Evolutionary conservation across 1,140 invertebrate species (phyloP).

Genomic region (Bombus turneri): DNA sequence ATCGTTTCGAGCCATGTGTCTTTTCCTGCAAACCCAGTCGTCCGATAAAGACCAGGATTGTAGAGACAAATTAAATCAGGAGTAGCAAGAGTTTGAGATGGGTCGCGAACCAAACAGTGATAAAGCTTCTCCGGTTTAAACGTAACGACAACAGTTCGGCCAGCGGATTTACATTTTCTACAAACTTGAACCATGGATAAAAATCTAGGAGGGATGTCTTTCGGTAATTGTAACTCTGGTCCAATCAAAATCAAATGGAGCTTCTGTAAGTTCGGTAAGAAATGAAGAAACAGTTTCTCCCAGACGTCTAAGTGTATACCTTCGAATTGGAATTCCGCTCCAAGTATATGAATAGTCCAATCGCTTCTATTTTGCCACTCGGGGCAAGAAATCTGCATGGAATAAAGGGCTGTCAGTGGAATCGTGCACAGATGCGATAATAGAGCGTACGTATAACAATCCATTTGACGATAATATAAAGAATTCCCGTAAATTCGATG

Average conservation of each 20-base stretch:
- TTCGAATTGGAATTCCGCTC: slow-evolving; percentile 88
- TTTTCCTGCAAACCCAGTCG: slow-evolving; percentile 84
- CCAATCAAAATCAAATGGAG: slow-evolving; percentile 86
- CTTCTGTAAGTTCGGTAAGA: slow-evolving; percentile 83
- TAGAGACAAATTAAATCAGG: slow-evolving; percentile 87
- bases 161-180: slow-evolving; percentile 77
- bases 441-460: slow-evolving; percentile 84
- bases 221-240: slow-evolving; percentile 84
- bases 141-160: slow-evolving; percentile 81
- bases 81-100: slow-evolving; percentile 74
- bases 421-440: slow-evolving; percentile 86
- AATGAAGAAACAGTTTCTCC: slow-evolving; percentile 88
- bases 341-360: slow-evolving; percentile 84
- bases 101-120: slow-evolving; percentile 82
- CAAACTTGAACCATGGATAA: slow-evolving; percentile 82
- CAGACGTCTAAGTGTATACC: slow-evolving; percentile 86
- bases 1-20: slow-evolving; percentile 88
- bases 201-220: slow-evolving; percentile 82
- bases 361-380: slow-evolving; percentile 67
- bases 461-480: slow-evolving; percentile 81
- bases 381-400: slow-evolving; percentile 81
- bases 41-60: slow-evolving; percentile 87
- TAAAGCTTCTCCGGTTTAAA: slow-evolving; percentile 85
- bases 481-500: slow-evolving; percentile 82
- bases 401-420: slow-evolving; percentile 85